Evolutionary conservation across 1,140 invertebrate species (phyloP).

Genomic region (Dryas iulia): DNA sequence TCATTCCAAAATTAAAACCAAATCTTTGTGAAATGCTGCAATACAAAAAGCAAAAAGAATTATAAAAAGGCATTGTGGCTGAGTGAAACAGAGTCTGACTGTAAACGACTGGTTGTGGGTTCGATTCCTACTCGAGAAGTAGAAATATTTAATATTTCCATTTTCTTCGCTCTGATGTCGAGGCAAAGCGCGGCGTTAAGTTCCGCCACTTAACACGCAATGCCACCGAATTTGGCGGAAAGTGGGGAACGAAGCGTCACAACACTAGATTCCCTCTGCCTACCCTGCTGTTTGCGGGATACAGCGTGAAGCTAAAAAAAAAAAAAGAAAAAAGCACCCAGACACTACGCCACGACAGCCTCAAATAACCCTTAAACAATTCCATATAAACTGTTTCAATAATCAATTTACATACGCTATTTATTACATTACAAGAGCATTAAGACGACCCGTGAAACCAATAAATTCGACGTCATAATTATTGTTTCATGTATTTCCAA

Average conservation of each 20-base stretch:
- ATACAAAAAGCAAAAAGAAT: background rate
- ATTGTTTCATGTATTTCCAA: slow-evolving; percentile 25
- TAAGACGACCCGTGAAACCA: slow-evolving; percentile 1
- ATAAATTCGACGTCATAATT: slow-evolving; percentile 17
- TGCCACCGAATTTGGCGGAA: background rate
- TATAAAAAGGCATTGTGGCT: background rate
- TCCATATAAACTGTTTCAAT: background rate
- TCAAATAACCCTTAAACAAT: background rate
- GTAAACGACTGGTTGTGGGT: background rate
- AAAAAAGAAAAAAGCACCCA: too few species aligned
- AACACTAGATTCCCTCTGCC: background rate
- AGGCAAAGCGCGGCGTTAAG: background rate
- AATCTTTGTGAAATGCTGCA: too few species aligned
- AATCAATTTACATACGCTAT: background rate
- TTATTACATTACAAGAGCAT: background rate
- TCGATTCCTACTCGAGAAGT: background rate
- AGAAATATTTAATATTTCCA: background rate
- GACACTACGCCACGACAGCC: too few species aligned
- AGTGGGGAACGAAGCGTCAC: background rate
- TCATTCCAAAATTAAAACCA: too few species aligned
- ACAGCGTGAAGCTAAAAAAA: background rate
- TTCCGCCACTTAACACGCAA: background rate
- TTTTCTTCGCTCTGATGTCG: background rate
- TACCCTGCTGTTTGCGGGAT: background rate
- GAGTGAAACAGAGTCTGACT: background rate